phyloP scores from a whole-genome alignment of 2,113 vertebrate genomes.

The Lepisosteus osseus region DNA sequence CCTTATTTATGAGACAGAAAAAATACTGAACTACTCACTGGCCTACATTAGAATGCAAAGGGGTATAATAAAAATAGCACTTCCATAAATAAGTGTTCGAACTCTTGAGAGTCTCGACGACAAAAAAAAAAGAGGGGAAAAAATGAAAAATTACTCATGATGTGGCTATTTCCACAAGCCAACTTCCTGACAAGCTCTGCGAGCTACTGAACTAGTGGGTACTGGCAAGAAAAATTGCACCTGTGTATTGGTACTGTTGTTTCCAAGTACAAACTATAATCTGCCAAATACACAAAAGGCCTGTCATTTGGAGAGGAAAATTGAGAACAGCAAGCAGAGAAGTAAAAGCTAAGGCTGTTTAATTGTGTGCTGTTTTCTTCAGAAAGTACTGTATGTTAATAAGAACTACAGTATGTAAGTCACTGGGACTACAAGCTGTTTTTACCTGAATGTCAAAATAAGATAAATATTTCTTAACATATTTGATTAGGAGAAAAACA shows the following conservation, averaged over 20 bases:
- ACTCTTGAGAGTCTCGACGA: neutral
- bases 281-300: conserved; percentile 11
- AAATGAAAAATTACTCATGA: neutral
- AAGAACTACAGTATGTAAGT: neutral
- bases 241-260: conserved; percentile 19
- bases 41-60: neutral
- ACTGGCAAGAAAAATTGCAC: conserved; percentile 34
- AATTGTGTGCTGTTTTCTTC: neutral
- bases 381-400: neutral
- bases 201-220: conserved; percentile 26
- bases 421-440: too few species aligned
- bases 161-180: neutral
- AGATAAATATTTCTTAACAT: too few species aligned
- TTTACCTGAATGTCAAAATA: too few species aligned
- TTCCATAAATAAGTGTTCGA: conserved; percentile 5
- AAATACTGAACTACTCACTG: conserved; percentile 7
- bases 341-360: neutral
- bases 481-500: too few species aligned
- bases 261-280: conserved; percentile 20
- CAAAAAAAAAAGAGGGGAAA: neutral
- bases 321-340: neutral
- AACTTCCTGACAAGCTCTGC: conserved; percentile 14
- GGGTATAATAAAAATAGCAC: neutral
- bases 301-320: neutral
- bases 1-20: neutral